A percentile compares a stretch with the other conserved stretches of the same genome.
These are phyloP conservation scores for Antechinus flavipes DNA, from an alignment of 2,113 vertebrate species.

Conservation along the genomic window DNA sequence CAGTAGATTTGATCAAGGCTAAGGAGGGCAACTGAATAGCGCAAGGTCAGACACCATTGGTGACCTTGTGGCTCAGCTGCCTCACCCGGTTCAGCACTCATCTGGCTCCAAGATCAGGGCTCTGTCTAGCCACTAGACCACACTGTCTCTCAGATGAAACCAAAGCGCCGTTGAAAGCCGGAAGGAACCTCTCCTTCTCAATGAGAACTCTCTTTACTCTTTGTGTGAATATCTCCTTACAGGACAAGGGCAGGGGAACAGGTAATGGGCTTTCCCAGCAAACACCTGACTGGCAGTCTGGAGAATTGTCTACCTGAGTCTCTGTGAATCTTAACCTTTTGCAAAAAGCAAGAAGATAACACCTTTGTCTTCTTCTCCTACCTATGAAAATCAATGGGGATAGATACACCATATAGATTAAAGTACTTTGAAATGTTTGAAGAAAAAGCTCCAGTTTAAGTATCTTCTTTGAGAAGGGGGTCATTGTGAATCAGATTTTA, in stretches of 20 bases:
- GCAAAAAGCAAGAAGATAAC: conserved; percentile 9
- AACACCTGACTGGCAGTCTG: neutral
- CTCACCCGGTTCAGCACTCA: conserved; percentile 24
- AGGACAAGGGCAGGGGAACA: neutral
- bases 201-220: conserved; percentile 46
- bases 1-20: conserved; percentile 39
- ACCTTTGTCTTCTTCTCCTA: neutral
- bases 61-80: conserved; percentile 38
- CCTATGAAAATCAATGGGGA: conserved; percentile 14
- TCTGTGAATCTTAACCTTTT: conserved; percentile 11
- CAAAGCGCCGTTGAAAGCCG: conserved; percentile 50
- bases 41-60: conserved; percentile 42
- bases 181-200: conserved; percentile 61
- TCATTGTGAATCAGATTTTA: neutral
- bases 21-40: conserved; percentile 43
- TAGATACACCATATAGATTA: neutral
- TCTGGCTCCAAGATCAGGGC: conserved; percentile 61
- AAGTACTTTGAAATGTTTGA: conserved; percentile 2
- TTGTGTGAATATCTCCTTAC: conserved; percentile 64
- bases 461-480: neutral
- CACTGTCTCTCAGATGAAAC: conserved; percentile 68
- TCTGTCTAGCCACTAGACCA: conserved; percentile 61
- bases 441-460: conserved; percentile 4
- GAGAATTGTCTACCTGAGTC: neutral
- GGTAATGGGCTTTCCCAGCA: neutral